A percentile compares a stretch with the other conserved stretches of the same genome.
These are phyloP conservation scores for Pipistrellus kuhlii DNA, from an alignment of 2,797 vertebrate species.

Conservation along the genomic window DNA sequence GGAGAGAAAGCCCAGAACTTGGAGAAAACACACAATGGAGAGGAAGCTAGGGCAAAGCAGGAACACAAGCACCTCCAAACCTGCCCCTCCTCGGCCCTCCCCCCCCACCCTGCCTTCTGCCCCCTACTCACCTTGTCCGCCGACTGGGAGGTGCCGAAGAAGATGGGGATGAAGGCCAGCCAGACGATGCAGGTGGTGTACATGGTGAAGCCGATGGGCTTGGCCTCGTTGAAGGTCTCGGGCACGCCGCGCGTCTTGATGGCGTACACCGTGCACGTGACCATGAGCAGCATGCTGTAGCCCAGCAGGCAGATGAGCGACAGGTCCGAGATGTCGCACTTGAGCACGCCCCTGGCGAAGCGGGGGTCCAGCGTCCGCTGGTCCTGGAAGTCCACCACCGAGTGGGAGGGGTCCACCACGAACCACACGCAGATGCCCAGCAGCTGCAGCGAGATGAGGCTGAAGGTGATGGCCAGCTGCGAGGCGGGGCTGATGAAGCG, in stretches of 20 bases:
- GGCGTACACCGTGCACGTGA: constrained; percentile 98
- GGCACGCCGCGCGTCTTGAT: constrained; percentile 98
- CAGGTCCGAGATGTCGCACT: constrained; percentile 97
- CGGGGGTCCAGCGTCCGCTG: constrained; percentile 95
- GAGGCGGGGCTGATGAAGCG: constrained; percentile 97
- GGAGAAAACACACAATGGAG: background rate
- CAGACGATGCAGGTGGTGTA: constrained; percentile 99
- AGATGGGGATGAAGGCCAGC: constrained; percentile 98
- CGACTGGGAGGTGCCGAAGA: constrained; percentile 97
- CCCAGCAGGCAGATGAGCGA: constrained; percentile 98
- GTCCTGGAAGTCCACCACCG: constrained; percentile 97
- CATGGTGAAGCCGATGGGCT: constrained; percentile 99
- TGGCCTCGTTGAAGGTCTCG: constrained; percentile 98
- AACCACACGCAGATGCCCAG: constrained; percentile 98
- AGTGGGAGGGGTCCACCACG: constrained; percentile 95
- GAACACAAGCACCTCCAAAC: fast-evolving
- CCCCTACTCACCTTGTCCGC: constrained; percentile 93
- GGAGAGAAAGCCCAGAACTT: background rate
- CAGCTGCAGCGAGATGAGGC: constrained; percentile 96
- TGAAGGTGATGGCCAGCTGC: constrained; percentile 97
- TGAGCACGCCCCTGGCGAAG: constrained; percentile 94
- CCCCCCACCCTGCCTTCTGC: background rate
- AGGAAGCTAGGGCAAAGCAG: background rate
- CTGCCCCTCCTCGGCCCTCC: background rate
- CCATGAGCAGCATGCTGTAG: constrained; percentile 99